phyloP scores from a whole-genome alignment of 1,140 invertebrate genomes.

The Brachionus plicatilis region DNA sequence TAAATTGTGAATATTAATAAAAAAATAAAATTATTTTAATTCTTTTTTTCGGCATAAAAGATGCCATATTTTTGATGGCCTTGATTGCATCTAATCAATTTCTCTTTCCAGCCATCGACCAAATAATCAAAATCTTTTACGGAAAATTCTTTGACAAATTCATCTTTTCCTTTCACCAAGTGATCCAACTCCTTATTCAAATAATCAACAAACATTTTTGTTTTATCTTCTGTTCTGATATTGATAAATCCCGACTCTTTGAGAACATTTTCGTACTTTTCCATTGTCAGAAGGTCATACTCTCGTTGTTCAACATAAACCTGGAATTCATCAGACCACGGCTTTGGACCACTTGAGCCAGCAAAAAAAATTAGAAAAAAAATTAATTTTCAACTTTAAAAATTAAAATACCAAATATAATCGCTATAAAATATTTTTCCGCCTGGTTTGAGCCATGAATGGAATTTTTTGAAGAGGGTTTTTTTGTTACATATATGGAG shows the following conservation, averaged over 20 bases:
- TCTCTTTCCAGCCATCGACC: slow-evolving; percentile 59
- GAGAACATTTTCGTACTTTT: slow-evolving; percentile 55
- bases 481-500: slow-evolving; percentile 62
- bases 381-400: not conserved
- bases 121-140: slow-evolving; percentile 57
- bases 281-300: slow-evolving; percentile 57
- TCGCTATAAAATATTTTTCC: slow-evolving; percentile 58
- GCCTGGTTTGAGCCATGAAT: slow-evolving; percentile 62
- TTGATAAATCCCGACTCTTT: slow-evolving; percentile 54
- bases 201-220: slow-evolving; percentile 57
- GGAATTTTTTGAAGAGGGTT: slow-evolving; percentile 59
- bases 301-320: slow-evolving; percentile 58
- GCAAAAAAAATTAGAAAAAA: not conserved
- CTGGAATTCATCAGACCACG: slow-evolving; percentile 54
- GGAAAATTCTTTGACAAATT: slow-evolving; percentile 55
- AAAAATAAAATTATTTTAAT: not conserved
- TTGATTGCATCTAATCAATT: slow-evolving; percentile 54
- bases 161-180: slow-evolving; percentile 50
- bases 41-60: slow-evolving; percentile 47
- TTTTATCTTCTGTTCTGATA: slow-evolving; percentile 53
- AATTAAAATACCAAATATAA: slow-evolving; percentile 51
- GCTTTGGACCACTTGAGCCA: slow-evolving; percentile 48
- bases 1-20: not conserved
- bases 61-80: slow-evolving; percentile 61
- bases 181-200: slow-evolving; percentile 54